Evolutionary conservation across 2,113 vertebrate genomes (phyloP), one percentile per base, ranked within the genome.

Genomic region (Dendrocopos noguchii): DNA sequence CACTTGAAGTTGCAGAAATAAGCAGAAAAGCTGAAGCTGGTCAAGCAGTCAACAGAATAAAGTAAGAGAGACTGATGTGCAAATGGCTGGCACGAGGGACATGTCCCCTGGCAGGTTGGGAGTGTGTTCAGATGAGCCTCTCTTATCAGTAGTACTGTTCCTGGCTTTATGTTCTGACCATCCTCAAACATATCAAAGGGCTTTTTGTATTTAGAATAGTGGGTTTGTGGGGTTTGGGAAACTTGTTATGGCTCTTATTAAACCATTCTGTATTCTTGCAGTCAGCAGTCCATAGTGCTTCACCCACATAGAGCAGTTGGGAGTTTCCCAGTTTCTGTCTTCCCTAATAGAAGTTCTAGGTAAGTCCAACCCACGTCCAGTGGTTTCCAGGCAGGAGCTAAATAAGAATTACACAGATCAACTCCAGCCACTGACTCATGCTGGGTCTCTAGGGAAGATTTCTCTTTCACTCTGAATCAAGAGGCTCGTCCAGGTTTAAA

Each of bases 201-300:
- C 91, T 95, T 92, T 91, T 91, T 93, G 57, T 88, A 83, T 57
- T 86, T 87, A 87, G 72, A 85, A 75, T 84, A 71, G 68, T 92
- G 86, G 14, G 8, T 24, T 95, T 71, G 86, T 68, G 89, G 88
- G 88, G 71, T 79, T 92, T 91, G 4, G 0, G 68, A 80, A 88
- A 47, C 77, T 74, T 66, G 27, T 85, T 91, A 73, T 13, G 42
- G 75, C 91, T 96, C 36, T 86, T 83, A 34, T 50, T 74, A 91
- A 93, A 95, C 71, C 92, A 95, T 95, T 95, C 87, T 80, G 50
- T 90, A 5, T 76, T 80, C 66, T 71, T 91, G 84, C 84, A 85
- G 71, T 92, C 74, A 92, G 76, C 77, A 77, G 65, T 74, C 46
- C 46, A 28, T n/a, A 77, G 73, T 55, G 39, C 78, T 94, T 90